A percentile compares a stretch with the other conserved stretches of the same genome.
Conservation (phyloP, 2,888 invertebrate species). For the Rhogogaster chlorosoma region DNA sequence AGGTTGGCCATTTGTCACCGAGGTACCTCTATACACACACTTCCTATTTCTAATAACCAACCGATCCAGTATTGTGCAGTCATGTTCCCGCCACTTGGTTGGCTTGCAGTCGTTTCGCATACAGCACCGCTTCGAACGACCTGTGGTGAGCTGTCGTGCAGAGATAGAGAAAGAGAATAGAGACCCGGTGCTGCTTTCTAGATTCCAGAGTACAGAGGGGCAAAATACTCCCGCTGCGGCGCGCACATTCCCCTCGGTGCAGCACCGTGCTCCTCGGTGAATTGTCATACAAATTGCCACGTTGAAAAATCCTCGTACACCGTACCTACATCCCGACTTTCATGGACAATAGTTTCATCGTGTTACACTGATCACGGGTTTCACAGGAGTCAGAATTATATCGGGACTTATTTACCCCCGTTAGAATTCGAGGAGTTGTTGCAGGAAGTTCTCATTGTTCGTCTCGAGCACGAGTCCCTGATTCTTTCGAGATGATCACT, state of each 20-base stretch:
- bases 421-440: background rate
- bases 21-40: slow-evolving; percentile 65
- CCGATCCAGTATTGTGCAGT: slow-evolving; percentile 57
- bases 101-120: slow-evolving; percentile 20
- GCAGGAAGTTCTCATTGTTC: background rate
- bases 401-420: background rate
- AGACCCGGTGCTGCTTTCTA: slow-evolving; percentile 44
- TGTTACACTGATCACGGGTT: background rate
- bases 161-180: slow-evolving; percentile 36
- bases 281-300: slow-evolving; percentile 74
- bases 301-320: slow-evolving; percentile 59
- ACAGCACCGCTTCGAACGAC: slow-evolving; percentile 30
- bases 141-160: slow-evolving; percentile 25
- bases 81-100: slow-evolving; percentile 53
- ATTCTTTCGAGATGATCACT: background rate
- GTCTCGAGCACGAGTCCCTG: background rate
- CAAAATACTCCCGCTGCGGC: slow-evolving; percentile 39
- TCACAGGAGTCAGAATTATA: background rate
- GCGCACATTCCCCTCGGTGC: background rate
- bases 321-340: background rate
- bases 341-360: background rate
- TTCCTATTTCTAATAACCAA: slow-evolving; percentile 75
- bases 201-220: slow-evolving; percentile 33
- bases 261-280: slow-evolving; percentile 57
- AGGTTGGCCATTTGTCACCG: slow-evolving; percentile 76